phyloP scores from a whole-genome alignment of 2,888 invertebrate species.

The Amblyjoppa fuscipennis region DNA sequence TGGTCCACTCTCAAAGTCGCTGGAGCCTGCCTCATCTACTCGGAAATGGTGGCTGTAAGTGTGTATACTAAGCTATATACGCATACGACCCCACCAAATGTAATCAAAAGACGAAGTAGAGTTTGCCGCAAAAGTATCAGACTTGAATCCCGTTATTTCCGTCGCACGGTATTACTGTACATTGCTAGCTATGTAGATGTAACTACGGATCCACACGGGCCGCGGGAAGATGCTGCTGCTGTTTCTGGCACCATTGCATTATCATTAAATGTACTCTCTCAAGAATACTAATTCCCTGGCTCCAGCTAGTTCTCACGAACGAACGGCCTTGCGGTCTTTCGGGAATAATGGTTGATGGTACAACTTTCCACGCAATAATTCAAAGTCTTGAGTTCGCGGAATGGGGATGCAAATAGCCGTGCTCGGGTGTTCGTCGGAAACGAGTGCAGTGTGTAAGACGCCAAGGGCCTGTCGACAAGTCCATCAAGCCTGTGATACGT shows the following conservation, averaged over 20 bases:
- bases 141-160: conserved; percentile 4
- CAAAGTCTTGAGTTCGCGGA: conserved; percentile 30
- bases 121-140: conserved; percentile 34
- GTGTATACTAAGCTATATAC: neutral
- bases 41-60: conserved; percentile 5
- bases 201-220: conserved; percentile 5
- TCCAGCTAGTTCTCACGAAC: conserved; percentile 25
- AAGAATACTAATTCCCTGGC: conserved; percentile 59
- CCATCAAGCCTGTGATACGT: neutral
- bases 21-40: conserved; percentile 2
- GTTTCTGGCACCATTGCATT: conserved; percentile 62
- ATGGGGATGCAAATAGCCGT: conserved; percentile 2
- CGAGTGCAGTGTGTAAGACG: conserved; percentile 8
- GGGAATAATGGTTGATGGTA: conserved; percentile 52
- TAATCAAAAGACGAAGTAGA: conserved; percentile 41
- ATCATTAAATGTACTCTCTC: conserved; percentile 62
- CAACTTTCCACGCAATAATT: conserved; percentile 59
- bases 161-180: neutral
- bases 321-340: conserved; percentile 35
- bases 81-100: conserved; percentile 22
- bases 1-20: conserved; percentile 19
- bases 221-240: conserved; percentile 16
- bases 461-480: neutral
- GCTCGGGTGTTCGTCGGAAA: conserved; percentile 16
- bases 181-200: neutral